Evolutionary conservation across 2,113 vertebrate species (phyloP), one percentile per base, ranked within the genome.

Genomic region (Carollia perspicillata): DNA sequence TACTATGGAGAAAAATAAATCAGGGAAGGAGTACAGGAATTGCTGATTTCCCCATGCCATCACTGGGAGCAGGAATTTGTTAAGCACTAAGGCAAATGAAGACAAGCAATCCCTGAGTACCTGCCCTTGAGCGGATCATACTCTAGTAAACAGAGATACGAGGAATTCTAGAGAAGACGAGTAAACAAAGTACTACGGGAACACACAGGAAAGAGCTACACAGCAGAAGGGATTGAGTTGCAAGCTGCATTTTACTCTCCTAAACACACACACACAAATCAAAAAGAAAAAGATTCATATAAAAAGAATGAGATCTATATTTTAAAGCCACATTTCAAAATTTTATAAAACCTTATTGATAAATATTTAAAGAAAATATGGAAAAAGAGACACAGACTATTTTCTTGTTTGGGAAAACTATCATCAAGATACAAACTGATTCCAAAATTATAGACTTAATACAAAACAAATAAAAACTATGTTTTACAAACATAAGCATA

Each of bases 381-480:
- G 44, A 88, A 95, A 75, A 90, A 87, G 4, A 84, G 16, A 69
- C 17, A 66, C 5, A 75, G 13, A 58, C 47, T 74, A 90, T 74
- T 72, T 79, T 79, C 79, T 63, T 95, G 18, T 71, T 84, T 90
- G 63, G 47, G 37, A 96, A 95, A 60, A 84, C 55, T 74, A 87
- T 81, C 78, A 81, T 90, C 49, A 86, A 91, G 79, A 79, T 23
- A 93, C 55, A 71, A 74, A 66, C 18, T 51, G 33, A 44, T 58
- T 20, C 14, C 20, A 35, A 94, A 88, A 49, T 69, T 83, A 77
- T 1, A 96, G 51, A 30, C 33, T 77, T 75, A 53, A 77, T 83
- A 87, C 9, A 69, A 83, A 77, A 71, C 12, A 88, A 81, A 87
- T 83, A 49, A 83, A 96, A 96, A 68, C 17, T 37, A 66, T 87